Conservation (phyloP, 2,888 invertebrate species). For the Cotesia congregata region DNA sequence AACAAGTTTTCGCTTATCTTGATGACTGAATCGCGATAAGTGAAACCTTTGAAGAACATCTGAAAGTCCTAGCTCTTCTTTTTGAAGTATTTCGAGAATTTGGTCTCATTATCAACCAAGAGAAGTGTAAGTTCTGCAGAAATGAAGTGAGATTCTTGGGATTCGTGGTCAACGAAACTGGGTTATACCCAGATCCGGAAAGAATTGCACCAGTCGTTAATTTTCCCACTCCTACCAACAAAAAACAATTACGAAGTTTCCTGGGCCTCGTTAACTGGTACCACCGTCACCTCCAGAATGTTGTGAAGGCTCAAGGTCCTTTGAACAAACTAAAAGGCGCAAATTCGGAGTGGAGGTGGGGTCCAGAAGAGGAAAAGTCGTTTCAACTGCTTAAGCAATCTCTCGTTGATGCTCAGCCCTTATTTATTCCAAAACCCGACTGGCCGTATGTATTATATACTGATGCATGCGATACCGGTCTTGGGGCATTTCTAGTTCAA, state of each 20-base stretch:
- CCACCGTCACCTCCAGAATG: slow-evolving; percentile 2
- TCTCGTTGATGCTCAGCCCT: neutral
- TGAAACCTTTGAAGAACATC: neutral
- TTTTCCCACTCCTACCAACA: slow-evolving; percentile 15
- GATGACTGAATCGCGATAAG: slow-evolving; percentile 26
- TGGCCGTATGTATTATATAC: slow-evolving; percentile 43
- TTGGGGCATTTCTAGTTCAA: slow-evolving; percentile 42
- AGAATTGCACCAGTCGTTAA: slow-evolving; percentile 29
- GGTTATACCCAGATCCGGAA: slow-evolving; percentile 35
- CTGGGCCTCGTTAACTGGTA: slow-evolving; percentile 42
- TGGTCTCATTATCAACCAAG: too few species aligned
- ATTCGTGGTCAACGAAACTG: slow-evolving; percentile 31
- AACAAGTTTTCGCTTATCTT: slow-evolving; percentile 12
- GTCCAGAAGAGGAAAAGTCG: neutral
- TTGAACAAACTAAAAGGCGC: slow-evolving; percentile 11
- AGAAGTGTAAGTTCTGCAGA: too few species aligned
- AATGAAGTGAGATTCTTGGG: slow-evolving; percentile 35
- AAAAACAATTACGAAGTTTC: slow-evolving; percentile 37
- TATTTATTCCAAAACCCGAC: slow-evolving; percentile 28
- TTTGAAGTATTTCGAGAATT: too few species aligned
- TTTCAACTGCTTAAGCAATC: neutral
- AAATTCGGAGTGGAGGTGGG: neutral
- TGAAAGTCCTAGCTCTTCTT: too few species aligned
- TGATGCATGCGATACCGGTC: slow-evolving; percentile 45
- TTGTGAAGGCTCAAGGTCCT: slow-evolving; percentile 22